phyloP scores from a whole-genome alignment of 2,797 vertebrate genomes.

The Anguilla obscura region DNA sequence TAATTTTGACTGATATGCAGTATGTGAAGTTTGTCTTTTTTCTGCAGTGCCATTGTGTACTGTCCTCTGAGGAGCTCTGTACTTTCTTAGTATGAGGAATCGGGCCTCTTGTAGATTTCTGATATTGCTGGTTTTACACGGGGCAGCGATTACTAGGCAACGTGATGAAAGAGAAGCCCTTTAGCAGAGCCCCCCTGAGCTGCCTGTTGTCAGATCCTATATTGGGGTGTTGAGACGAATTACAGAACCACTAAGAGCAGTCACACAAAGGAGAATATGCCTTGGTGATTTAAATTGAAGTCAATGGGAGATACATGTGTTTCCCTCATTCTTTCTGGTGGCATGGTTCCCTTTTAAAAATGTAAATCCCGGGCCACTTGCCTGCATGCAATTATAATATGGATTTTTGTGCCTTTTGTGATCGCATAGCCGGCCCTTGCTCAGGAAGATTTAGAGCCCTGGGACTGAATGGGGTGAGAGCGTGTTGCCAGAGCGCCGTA shows the following conservation, averaged over 20 bases:
- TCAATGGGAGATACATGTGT: constrained; percentile 25
- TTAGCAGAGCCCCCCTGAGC: constrained; percentile 7
- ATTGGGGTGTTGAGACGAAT: constrained; percentile 32
- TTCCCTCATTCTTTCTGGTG: constrained; percentile 9
- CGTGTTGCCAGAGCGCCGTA: constrained; percentile 62
- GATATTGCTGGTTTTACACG: constrained; percentile 21
- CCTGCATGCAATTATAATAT: constrained; percentile 1
- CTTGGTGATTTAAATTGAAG: constrained; percentile 31
- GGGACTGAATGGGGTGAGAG: constrained; percentile 60
- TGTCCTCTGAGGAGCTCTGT: not conserved
- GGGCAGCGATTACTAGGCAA: not conserved
- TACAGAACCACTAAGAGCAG: constrained; percentile 10
- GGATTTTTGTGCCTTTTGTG: constrained; percentile 54
- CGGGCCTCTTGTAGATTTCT: constrained; percentile 7
- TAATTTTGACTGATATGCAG: not conserved
- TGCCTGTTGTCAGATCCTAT: constrained; percentile 29
- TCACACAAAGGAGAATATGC: constrained; percentile 17
- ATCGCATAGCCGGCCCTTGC: constrained; percentile 55
- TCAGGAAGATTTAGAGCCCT: constrained; percentile 41
- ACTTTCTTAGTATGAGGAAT: not conserved
- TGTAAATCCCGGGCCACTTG: constrained; percentile 12
- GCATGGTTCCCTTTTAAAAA: constrained; percentile 14
- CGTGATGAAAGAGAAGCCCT: constrained; percentile 26
- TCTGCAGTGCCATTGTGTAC: not conserved
- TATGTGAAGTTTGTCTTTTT: not conserved